Percentiles rank a stretch among this genome's conserved stretches.
Conservation (phyloP, 2,888 invertebrate genomes). For the Uloborus plumipes region DNA sequence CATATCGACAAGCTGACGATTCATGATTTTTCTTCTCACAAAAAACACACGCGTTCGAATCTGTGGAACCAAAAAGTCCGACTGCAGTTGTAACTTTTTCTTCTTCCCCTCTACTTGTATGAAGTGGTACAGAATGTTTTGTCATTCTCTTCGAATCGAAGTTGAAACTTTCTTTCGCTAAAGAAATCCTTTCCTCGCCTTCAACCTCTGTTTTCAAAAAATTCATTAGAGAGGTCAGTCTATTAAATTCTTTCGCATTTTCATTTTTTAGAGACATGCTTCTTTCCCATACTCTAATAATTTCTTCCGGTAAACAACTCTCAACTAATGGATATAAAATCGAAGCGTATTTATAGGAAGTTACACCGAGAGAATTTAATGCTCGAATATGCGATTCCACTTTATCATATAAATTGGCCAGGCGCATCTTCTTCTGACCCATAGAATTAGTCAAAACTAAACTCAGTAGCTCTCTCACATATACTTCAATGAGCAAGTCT, state of each 20-base stretch:
- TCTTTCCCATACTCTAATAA: not conserved
- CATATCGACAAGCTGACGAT: too few species aligned
- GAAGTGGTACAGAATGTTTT: not conserved
- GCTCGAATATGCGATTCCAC: not conserved
- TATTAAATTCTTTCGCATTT: not conserved
- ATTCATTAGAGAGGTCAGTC: not conserved
- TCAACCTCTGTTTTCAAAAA: not conserved
- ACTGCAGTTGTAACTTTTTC: too few species aligned
- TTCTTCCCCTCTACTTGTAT: too few species aligned
- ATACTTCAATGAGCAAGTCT: conserved; percentile 67
- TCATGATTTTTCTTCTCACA: too few species aligned
- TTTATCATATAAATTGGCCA: not conserved
- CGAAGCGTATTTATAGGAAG: not conserved
- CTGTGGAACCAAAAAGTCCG: too few species aligned
- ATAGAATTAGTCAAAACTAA: conserved; percentile 61
- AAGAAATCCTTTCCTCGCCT: not conserved
- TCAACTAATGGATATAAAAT: conserved; percentile 1
- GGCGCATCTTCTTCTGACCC: not conserved
- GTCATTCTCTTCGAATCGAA: not conserved
- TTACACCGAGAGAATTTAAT: not conserved
- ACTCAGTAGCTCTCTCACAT: conserved; percentile 68
- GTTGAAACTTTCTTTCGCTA: not conserved
- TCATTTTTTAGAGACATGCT: not conserved
- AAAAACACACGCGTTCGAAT: too few species aligned
- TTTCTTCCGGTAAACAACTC: not conserved